These are phyloP conservation scores for Daphoenositta chrysoptera DNA, from an alignment of 2,113 vertebrate genomes.

Conservation along the genomic window DNA sequence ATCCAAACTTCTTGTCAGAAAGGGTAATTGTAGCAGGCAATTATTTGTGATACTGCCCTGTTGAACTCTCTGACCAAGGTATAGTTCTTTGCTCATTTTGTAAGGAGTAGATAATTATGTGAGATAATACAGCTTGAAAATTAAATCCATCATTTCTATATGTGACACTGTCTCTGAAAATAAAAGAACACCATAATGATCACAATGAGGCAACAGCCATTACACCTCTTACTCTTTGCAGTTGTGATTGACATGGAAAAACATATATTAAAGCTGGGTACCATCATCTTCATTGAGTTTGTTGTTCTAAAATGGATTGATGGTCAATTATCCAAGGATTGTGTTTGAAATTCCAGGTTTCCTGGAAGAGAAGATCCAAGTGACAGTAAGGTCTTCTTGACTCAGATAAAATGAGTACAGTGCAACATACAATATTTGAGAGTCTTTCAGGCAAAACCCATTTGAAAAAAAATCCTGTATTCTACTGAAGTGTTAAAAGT, in stretches of 20 bases:
- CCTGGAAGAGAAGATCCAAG: neutral
- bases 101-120: neutral
- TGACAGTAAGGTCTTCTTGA: neutral
- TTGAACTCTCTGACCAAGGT: neutral
- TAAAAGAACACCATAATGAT: neutral
- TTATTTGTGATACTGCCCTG: neutral
- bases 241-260: neutral
- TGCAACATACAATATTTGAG: neutral
- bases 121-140: neutral
- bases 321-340: neutral
- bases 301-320: neutral
- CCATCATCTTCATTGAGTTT: neutral
- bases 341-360: neutral
- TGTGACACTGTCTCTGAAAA: neutral
- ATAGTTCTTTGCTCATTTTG: neutral
- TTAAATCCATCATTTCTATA: neutral
- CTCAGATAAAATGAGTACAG: neutral
- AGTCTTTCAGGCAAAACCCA: neutral
- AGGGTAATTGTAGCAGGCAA: neutral
- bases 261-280: neutral
- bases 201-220: neutral
- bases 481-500: neutral
- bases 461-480: neutral
- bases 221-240: neutral
- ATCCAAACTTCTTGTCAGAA: neutral